These are phyloP conservation scores for Heliopora coerulea DNA, from an alignment of 92 coral and sea anemone species.

Conservation along the genomic window DNA sequence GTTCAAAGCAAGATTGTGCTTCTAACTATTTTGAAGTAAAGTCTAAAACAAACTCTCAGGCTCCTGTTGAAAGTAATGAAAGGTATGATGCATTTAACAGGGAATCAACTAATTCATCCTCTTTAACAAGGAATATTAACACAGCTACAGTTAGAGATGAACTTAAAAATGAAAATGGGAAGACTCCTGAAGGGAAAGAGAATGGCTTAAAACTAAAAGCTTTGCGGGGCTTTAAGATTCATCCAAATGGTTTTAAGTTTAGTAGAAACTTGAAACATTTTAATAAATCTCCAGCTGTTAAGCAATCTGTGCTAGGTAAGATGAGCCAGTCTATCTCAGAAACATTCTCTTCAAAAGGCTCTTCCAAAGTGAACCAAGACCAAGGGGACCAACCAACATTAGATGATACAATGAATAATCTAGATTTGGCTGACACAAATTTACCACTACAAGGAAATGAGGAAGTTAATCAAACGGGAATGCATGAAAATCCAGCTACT, in stretches of 20 bases:
- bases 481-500: slow-evolving; percentile 2
- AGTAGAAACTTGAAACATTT: neutral
- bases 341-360: neutral
- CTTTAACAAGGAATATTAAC: neutral
- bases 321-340: neutral
- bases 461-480: slow-evolving; percentile 10
- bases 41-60: neutral
- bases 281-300: neutral
- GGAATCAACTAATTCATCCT: neutral
- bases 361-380: neutral
- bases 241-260: neutral
- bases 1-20: too few species aligned
- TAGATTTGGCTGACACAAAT: neutral
- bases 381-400: neutral
- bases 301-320: neutral
- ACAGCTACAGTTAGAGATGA: neutral
- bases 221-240: neutral
- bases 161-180: neutral
- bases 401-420: neutral
- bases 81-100: neutral
- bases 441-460: neutral
- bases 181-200: neutral
- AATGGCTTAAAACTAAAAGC: neutral
- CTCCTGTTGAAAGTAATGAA: neutral
- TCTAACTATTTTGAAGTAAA: too few species aligned